Evolutionary conservation across 2,113 vertebrate species (phyloP).

Genomic region (human (Homo sapiens)): DNA sequence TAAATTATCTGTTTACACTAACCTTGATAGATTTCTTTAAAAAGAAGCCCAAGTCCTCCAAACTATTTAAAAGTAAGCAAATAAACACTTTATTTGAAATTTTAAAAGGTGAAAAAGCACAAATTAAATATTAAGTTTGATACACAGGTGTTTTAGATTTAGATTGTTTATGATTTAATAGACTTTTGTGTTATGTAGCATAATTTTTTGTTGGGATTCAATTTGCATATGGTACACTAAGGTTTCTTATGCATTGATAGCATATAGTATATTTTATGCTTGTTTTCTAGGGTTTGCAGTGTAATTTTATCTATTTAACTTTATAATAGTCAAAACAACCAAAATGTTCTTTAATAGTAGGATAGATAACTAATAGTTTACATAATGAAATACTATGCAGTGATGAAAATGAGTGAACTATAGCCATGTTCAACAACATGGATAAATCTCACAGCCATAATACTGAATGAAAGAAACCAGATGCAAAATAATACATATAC

Average conservation of each 20-base stretch:
- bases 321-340: conserved; percentile 12
- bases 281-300: conserved; percentile 37
- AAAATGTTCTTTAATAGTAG: conserved; percentile 11
- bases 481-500: not conserved
- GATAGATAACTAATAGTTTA: conserved; percentile 17
- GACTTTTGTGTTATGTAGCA: conserved; percentile 9
- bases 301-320: conserved; percentile 42
- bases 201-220: conserved; percentile 36
- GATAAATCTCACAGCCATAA: not conserved
- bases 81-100: not conserved
- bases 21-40: not conserved
- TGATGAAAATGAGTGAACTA: not conserved
- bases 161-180: not conserved
- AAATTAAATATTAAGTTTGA: conserved; percentile 9
- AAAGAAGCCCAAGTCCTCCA: not conserved
- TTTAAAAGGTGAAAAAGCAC: conserved; percentile 5
- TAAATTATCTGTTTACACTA: not conserved
- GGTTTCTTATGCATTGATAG: not conserved
- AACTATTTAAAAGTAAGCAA: not conserved
- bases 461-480: not conserved
- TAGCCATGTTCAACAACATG: not conserved
- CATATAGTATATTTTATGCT: not conserved
- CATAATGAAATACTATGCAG: not conserved
- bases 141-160: conserved; percentile 4
- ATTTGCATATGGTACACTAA: not conserved